Evolutionary conservation across 2,797 vertebrate genomes (phyloP), one percentile per base, ranked within the genome.

Genomic region (Sternarchorhynchus goeldii): DNA sequence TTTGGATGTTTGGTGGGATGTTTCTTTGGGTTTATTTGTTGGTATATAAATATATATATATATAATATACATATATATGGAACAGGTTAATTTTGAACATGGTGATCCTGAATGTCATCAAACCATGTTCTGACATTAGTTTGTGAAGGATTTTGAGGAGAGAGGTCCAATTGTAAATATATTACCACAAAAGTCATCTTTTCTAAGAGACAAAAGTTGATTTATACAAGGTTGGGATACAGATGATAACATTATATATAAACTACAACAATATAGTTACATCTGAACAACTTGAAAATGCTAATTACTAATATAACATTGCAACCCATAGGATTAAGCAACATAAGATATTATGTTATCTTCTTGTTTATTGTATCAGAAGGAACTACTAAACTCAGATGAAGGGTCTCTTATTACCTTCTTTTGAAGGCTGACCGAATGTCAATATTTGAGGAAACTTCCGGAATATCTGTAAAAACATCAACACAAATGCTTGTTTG

Each of bases 351-450:
- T 12, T 4, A 16, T 41, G 39, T 62, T 77, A 17, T 59, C 56
- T 69, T 7, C 16, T 70, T 3, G 4, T n/a, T 56, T 16, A 64
- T 36, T 62, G 77, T 65, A 71, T 14, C 25, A 76, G 10, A 68
- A 29, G 32, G 25, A 20, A 66, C n/a, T 20, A 58, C 36, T 20
- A 45, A 75, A 18, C 12, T 31, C 5, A 34, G 68, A 20, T 71
- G 20, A 17, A 50, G 25, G 34, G 75, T 60, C 76, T 88, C 86
- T 80, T 67, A 70, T 97, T 99, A 99, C 98, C 98, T 99, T 93
- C 98, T 96, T 92, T 99, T 99, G 93, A 99, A 99, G 89, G 97
- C 97, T 85, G 98, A 98, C 87, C 97, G 95, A 92, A 99, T 99
- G 88, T 99, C 97, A 91, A 99, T 91, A 87, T 83, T 94, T 85